Conservation (phyloP, 2,113 vertebrate species). For the Argyrosomus japonicus region DNA sequence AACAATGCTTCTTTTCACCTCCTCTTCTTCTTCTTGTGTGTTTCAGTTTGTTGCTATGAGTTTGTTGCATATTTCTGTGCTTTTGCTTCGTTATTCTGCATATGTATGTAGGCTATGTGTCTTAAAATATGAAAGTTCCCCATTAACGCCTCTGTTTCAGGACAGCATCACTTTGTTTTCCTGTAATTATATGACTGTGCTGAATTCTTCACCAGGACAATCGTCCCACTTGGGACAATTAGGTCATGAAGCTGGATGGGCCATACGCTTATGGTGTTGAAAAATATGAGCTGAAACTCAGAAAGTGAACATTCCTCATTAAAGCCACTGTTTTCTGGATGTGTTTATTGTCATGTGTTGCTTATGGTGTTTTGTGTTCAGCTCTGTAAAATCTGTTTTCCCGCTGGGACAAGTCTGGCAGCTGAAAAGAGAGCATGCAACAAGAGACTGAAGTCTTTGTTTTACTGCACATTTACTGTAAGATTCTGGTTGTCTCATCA, state of each 20-base stretch:
- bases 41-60: not conserved
- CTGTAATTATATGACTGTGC: not conserved
- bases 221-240: not conserved
- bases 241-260: not conserved
- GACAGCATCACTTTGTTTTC: not conserved
- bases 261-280: not conserved
- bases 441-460: not conserved
- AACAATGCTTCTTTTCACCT: not conserved
- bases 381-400: not conserved
- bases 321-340: not conserved
- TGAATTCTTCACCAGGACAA: not conserved
- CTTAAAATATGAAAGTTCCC: not conserved
- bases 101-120: not conserved
- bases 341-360: conserved; percentile 9
- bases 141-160: not conserved
- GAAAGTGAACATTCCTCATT: not conserved
- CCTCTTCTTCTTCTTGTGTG: not conserved
- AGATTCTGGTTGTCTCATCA: not conserved
- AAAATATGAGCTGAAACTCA: not conserved
- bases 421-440: not conserved
- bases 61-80: not conserved
- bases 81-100: not conserved
- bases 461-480: not conserved
- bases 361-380: not conserved
- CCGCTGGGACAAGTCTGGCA: not conserved